Evolutionary conservation across 2,113 vertebrate genomes (phyloP), one percentile per base, ranked within the genome.

Genomic region (Sinocyclocheilus anshuiensis): DNA sequence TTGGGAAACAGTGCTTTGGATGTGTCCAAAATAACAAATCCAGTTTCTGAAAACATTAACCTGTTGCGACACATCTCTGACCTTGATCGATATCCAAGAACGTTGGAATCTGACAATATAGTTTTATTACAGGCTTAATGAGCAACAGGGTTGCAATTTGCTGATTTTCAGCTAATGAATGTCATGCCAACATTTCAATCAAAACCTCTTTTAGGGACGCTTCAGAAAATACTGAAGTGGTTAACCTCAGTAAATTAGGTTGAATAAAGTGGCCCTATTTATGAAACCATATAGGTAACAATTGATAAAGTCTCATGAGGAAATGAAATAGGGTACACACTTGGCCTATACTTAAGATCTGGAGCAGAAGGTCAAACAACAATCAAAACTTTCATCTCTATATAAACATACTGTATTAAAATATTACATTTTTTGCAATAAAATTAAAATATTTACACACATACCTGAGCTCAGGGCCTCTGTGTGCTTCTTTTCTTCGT

Each of bases 381-480:
- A 20, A n/a, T 18, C 13, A 7, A 7, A 39, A 39, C 39, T 39
- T 39, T 39, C 39, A 7, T 9, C 42, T 42, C 9, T 1, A 1
- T 42, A 42, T 42, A 9, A 69, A 69, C 26, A 29, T 6, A 8
- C 26, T 16, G 10, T 15, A 26, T 24, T 48, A 6, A 33, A 29
- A 15, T 29, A 12, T 33, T 6, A 50, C 26, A 42, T 26, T 2
- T 1, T 63, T 63, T 26, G 4, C 4, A 6, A 5, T 45, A 50
- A 45, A 69, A 26, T 33, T 45, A 0, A 82, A 29, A 24, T 6
- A 69, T 69, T 18, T 18, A 15, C 15, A 69, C 84, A 0, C 18
- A 1, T 90, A 94, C 93, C 93, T 92, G 92, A 89, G 85, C 92
- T 93, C 16, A 92, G 87, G 12, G 84, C 79, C 11, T 87, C 4